Evolutionary conservation across 2,888 invertebrate genomes (phyloP), one percentile per base, ranked within the genome.

Genomic region (Meloe dianella): DNA sequence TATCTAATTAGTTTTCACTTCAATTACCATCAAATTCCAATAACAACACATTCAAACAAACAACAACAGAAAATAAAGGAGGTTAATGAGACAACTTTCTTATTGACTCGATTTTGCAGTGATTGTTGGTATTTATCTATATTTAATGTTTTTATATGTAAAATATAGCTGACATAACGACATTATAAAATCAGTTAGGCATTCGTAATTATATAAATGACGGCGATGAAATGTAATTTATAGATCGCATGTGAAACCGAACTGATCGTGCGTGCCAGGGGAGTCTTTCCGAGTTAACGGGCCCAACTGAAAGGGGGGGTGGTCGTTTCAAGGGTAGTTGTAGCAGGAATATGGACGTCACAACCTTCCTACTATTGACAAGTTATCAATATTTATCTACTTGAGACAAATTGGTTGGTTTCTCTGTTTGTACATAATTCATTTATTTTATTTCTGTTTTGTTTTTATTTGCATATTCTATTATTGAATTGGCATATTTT

Each of bases 381-480:
- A 71, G 66, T 70, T 64, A 66, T 65, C 65, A 66, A 64, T 62
- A 61, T 64, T 60, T 61, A 63, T 20, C 63, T 70, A 65, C 38
- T 61, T 63, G 67, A 67, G 70, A 74, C 69, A 71, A 74, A 72
- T 72, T 71, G 71, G 57, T 30, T 57, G 59, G 60, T 61, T 61
- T 63, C 60, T 22, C 17, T 41, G 41, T 41, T 41, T 41, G 41
- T 41, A n/a, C n/a, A 41, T n/a, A 17, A 41, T 41, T n/a, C 41
- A 1, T 7, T 32, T 32, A 32, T 32, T 41, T 41, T 41, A 41
- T 41, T 38, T 38, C n/a, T n/a, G 12, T 10, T 32, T 10, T 32
- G 32, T 32, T 32, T 29, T 7, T 9, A 32, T 32, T 9, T 32
- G 6, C n/a, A n/a, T n/a, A n/a, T n/a, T n/a, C n/a, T n/a, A n/a